Evolutionary conservation across 2,113 vertebrate genomes (phyloP).

Genomic region (Oxygymnocypris stewartii): DNA sequence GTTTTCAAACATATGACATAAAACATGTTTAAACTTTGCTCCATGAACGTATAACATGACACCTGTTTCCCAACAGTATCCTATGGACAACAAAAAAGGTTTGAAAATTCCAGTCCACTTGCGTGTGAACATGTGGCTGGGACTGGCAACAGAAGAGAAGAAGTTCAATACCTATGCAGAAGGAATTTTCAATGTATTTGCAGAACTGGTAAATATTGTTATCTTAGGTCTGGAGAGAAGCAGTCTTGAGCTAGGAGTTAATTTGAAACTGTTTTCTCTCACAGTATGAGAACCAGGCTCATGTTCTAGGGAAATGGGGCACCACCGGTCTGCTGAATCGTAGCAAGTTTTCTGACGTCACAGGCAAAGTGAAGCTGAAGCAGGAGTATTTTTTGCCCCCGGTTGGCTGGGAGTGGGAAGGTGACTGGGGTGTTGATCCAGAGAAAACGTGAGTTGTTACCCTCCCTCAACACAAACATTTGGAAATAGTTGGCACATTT

Average conservation of each 20-base stretch:
- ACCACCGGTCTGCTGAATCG: slow-evolving; percentile 91
- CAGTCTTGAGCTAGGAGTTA: not conserved
- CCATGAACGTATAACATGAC: not conserved
- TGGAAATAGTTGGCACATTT: not conserved
- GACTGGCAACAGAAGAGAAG: slow-evolving; percentile 86
- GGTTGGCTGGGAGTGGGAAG: slow-evolving; percentile 95
- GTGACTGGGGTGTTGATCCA: slow-evolving; percentile 90
- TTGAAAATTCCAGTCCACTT: slow-evolving; percentile 86
- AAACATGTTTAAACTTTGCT: not conserved
- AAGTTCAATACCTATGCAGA: slow-evolving; percentile 94
- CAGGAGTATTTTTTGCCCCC: slow-evolving; percentile 92
- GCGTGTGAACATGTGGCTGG: slow-evolving; percentile 93
- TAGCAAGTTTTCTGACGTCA: slow-evolving; percentile 92
- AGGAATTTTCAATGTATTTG: slow-evolving; percentile 92
- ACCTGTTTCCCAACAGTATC: slow-evolving; percentile 78
- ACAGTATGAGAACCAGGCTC: slow-evolving; percentile 96
- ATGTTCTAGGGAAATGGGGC: slow-evolving; percentile 95
- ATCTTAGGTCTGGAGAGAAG: not conserved
- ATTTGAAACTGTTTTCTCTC: not conserved
- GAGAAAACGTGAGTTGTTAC: slow-evolving; percentile 83
- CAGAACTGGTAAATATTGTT: slow-evolving; percentile 84
- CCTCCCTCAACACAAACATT: not conserved
- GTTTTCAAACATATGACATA: not conserved
- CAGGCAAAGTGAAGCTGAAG: slow-evolving; percentile 96
- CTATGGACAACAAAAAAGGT: slow-evolving; percentile 85